These are phyloP conservation scores for Lasioglossum figueresi DNA, from an alignment of 2,888 invertebrate species.

Conservation along the genomic window DNA sequence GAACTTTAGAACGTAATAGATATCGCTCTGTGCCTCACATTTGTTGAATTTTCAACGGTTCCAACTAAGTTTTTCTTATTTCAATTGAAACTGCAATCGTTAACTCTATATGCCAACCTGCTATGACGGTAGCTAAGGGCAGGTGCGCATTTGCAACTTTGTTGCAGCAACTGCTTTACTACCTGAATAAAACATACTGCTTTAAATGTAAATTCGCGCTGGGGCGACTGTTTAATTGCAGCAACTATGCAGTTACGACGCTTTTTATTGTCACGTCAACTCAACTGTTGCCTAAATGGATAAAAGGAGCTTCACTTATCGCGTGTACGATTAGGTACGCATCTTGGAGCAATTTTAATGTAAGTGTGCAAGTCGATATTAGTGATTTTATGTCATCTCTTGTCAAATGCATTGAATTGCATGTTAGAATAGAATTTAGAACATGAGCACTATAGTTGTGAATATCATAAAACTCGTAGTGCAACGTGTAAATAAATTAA, in stretches of 20 bases:
- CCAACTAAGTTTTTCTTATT: neutral
- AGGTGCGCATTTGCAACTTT: neutral
- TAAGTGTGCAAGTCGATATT: no score
- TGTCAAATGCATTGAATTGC: neutral
- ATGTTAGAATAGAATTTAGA: neutral
- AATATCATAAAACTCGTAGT: neutral
- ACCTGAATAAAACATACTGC: neutral
- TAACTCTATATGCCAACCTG: neutral
- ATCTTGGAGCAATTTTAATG: neutral
- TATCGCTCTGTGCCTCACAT: neutral
- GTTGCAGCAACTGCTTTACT: neutral
- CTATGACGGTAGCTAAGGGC: neutral
- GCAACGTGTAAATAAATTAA: neutral
- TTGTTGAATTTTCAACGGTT: neutral
- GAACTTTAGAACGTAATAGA: neutral
- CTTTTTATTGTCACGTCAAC: neutral
- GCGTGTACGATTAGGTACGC: neutral
- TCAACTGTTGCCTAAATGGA: neutral
- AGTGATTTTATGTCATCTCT: neutral
- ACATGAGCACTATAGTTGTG: neutral
- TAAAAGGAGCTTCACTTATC: neutral
- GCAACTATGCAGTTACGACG: neutral
- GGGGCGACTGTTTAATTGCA: conserved; percentile 9
- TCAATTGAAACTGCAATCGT: neutral
- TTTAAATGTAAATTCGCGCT: neutral